Conservation (phyloP, 2,797 vertebrate genomes). For the Miichthys miiuy region DNA sequence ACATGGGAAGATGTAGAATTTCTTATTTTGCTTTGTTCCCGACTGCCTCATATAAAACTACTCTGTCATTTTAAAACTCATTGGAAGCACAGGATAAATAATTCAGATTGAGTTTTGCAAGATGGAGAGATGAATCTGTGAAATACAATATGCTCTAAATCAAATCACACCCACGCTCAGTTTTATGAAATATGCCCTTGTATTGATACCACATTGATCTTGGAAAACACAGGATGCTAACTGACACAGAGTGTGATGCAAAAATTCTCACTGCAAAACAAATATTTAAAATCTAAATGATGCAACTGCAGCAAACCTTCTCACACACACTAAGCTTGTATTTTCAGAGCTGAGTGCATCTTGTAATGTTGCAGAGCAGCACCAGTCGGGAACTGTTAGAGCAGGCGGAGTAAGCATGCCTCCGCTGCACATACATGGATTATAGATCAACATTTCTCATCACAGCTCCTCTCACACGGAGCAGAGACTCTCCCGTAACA, state of each 20-base stretch:
- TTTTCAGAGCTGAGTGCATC: slow-evolving; percentile 23
- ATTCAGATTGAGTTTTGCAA: slow-evolving; percentile 46
- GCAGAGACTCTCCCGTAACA: slow-evolving; percentile 1
- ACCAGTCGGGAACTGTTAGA: slow-evolving; percentile 9
- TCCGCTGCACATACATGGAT: slow-evolving; percentile 52
- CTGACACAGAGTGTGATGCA: not conserved
- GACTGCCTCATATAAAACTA: slow-evolving; percentile 39
- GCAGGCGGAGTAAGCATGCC: slow-evolving; percentile 24
- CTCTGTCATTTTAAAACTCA: slow-evolving; percentile 62
- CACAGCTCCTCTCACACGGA: slow-evolving; percentile 13
- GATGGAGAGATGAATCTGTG: slow-evolving; percentile 23
- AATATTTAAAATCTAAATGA: slow-evolving; percentile 22
- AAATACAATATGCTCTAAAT: slow-evolving; percentile 25
- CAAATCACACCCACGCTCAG: slow-evolving; percentile 1
- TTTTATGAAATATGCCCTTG: slow-evolving; percentile 6
- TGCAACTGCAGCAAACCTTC: not conserved
- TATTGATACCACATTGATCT: slow-evolving; percentile 5
- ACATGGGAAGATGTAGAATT: not conserved
- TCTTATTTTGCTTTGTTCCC: slow-evolving; percentile 24
- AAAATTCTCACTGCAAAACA: slow-evolving; percentile 1
- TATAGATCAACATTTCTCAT: slow-evolving; percentile 39
- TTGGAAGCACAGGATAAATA: slow-evolving; percentile 56
- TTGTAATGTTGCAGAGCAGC: slow-evolving; percentile 19
- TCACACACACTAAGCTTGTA: not conserved
- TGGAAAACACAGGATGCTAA: not conserved